phyloP scores from a whole-genome alignment of 2,888 invertebrate species.

The Drosophila borborema region DNA sequence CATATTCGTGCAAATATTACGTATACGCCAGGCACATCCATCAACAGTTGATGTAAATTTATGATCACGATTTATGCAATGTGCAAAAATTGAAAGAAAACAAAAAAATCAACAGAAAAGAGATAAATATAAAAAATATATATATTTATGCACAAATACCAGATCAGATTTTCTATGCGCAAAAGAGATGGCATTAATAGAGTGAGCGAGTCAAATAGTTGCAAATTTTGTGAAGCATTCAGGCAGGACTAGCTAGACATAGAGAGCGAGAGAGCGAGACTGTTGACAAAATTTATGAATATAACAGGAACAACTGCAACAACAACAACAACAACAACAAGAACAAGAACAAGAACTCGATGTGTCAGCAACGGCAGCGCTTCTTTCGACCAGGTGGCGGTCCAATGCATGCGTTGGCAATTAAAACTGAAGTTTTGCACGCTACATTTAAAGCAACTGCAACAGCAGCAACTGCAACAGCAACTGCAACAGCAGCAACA shows the following conservation, averaged over 20 bases:
- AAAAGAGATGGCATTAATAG: background rate
- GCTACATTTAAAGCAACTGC: slow-evolving; percentile 73
- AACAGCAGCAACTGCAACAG: slow-evolving; percentile 37
- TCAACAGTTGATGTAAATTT: slow-evolving; percentile 49
- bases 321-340: slow-evolving; percentile 18
- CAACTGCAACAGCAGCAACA: slow-evolving; percentile 19
- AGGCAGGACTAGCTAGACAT: slow-evolving; percentile 25
- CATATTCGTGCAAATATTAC: slow-evolving; percentile 41
- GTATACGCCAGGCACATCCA: slow-evolving; percentile 53
- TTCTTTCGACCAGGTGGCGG: slow-evolving; percentile 64
- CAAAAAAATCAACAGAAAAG: background rate
- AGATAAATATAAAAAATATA: background rate
- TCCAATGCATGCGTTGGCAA: slow-evolving; percentile 77
- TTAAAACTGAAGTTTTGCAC: slow-evolving; percentile 79
- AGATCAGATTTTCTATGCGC: background rate
- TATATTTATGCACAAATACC: background rate
- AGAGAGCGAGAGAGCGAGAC: too few relatives aligned
- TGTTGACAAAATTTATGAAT: slow-evolving; percentile 67
- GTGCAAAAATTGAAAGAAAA: slow-evolving; percentile 6
- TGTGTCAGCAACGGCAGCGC: slow-evolving; percentile 8
- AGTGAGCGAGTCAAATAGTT: background rate
- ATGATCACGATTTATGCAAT: slow-evolving; percentile 46
- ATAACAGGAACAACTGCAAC: slow-evolving; percentile 31
- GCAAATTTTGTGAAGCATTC: background rate
- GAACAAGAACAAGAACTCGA: slow-evolving; percentile 16